Conservation (phyloP, 1,140 invertebrate species). For the Drosophila jambulina region DNA sequence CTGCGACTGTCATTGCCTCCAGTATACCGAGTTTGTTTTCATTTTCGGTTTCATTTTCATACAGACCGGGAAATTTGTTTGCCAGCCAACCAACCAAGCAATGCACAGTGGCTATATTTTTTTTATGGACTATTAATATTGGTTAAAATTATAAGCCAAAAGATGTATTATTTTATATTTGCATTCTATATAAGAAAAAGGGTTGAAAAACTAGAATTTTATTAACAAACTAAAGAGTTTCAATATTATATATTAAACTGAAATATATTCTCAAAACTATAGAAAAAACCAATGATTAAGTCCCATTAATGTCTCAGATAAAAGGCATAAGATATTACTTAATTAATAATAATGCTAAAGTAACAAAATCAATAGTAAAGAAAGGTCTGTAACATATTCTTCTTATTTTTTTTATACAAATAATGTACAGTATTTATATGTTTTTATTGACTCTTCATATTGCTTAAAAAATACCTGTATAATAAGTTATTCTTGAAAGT, state of each 20-base stretch:
- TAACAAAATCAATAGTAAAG: not conserved
- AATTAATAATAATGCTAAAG: not conserved
- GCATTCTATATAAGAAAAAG: not conserved
- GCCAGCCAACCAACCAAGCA: slow-evolving; percentile 11
- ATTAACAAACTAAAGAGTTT: not conserved
- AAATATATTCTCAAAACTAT: not conserved
- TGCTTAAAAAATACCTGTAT: too few species aligned
- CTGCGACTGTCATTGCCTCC: slow-evolving; percentile 7
- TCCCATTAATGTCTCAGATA: too few species aligned
- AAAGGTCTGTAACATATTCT: not conserved
- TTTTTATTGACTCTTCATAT: too few species aligned
- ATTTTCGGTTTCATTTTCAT: slow-evolving; percentile 52
- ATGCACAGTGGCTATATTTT: slow-evolving; percentile 1
- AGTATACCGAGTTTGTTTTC: slow-evolving; percentile 35
- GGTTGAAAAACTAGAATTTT: not conserved
- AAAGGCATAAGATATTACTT: too few species aligned
- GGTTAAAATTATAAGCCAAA: not conserved
- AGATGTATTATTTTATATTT: not conserved
- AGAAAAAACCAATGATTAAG: too few species aligned
- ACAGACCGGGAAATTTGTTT: slow-evolving; percentile 32
- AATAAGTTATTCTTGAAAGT: too few species aligned
- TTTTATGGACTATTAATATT: not conserved
- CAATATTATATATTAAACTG: too few species aligned
- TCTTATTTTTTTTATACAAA: too few species aligned
- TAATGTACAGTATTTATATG: too few species aligned